These are phyloP conservation scores for Formica selysi DNA, from an alignment of 1,140 invertebrate species.

Conservation along the genomic window DNA sequence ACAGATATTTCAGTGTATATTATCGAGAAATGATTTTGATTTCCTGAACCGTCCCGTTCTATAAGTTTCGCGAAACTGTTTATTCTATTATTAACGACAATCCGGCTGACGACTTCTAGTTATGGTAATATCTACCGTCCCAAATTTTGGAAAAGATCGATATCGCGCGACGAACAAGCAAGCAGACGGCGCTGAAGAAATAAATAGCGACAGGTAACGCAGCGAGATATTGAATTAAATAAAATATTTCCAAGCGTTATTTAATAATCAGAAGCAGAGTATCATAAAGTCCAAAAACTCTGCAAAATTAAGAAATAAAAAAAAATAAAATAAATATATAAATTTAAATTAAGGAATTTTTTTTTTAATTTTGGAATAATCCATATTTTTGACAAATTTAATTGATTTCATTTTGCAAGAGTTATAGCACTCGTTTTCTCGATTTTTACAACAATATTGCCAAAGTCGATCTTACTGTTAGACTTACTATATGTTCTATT, in stretches of 20 bases:
- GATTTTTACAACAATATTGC: not conserved
- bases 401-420: not conserved
- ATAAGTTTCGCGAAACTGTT: not conserved
- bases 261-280: not conserved
- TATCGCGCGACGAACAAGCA: constrained; percentile 33
- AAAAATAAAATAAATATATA: not conserved
- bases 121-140: constrained; percentile 36
- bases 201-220: not conserved
- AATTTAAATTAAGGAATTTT: not conserved
- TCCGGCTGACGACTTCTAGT: constrained; percentile 35
- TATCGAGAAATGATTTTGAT: not conserved
- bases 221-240: not conserved
- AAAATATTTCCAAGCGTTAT: constrained; percentile 2
- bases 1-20: not conserved
- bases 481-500: not conserved
- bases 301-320: not conserved
- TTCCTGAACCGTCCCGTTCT: not conserved
- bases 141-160: constrained; percentile 45
- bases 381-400: not conserved
- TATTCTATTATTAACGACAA: constrained; percentile 51
- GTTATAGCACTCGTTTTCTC: not conserved
- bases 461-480: not conserved
- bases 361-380: not conserved
- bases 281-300: not conserved
- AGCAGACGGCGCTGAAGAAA: not conserved